A percentile compares a stretch with the other conserved stretches of the same genome.
These are phyloP conservation scores for Climacteris rufus DNA, from an alignment of 2,113 vertebrate species.

Conservation along the genomic window DNA sequence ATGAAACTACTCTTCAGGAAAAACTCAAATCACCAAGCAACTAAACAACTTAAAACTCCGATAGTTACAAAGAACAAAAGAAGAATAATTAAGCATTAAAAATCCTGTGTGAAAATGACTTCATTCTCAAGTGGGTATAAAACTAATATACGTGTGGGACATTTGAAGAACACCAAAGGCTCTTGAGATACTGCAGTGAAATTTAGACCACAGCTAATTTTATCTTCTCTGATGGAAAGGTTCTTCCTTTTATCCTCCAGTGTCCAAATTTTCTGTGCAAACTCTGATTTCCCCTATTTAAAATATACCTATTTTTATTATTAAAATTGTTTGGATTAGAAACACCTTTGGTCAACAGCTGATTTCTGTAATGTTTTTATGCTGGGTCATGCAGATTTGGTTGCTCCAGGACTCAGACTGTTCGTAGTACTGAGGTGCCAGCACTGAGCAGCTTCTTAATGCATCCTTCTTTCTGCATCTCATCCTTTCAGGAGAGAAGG, in stretches of 20 bases:
- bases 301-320: not conserved
- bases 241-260: not conserved
- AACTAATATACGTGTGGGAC: conserved; percentile 61
- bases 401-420: not conserved
- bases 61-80: conserved; percentile 18
- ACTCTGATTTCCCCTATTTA: not conserved
- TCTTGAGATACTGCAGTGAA: conserved; percentile 16
- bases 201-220: conserved; percentile 66
- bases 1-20: not conserved
- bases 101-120: conserved; percentile 65
- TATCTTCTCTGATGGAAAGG: conserved; percentile 15
- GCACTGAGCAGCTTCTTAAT: not conserved
- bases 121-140: conserved; percentile 50
- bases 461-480: not conserved
- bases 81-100: conserved; percentile 63
- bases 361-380: not conserved
- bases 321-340: not conserved
- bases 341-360: not conserved
- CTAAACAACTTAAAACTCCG: conserved; percentile 8
- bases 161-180: conserved; percentile 55
- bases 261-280: not conserved
- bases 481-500: not conserved
- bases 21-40: not conserved
- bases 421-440: not conserved
- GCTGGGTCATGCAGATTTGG: not conserved